These are phyloP conservation scores for Pitta sordida DNA, from an alignment of 2,113 vertebrate species.

Conservation along the genomic window DNA sequence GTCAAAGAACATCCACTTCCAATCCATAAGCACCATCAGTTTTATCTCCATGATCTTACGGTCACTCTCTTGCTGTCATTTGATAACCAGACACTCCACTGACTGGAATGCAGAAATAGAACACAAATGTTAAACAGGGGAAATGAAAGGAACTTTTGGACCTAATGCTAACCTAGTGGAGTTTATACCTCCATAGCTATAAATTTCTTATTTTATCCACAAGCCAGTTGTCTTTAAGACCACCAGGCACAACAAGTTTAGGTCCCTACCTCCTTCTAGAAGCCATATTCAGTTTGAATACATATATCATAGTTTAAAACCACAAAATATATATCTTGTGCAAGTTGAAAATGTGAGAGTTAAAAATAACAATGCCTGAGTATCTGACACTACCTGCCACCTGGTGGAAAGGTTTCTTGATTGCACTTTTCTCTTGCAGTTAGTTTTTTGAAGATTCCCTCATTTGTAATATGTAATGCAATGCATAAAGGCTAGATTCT, in stretches of 20 bases:
- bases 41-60: background rate
- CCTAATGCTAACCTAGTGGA: background rate
- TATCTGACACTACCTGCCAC: background rate
- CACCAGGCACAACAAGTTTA: background rate
- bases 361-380: background rate
- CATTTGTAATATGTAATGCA: rapidly evolving
- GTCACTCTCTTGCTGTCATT: background rate
- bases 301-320: background rate
- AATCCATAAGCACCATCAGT: background rate
- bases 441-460: background rate
- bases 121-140: background rate
- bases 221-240: background rate
- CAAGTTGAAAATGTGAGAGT: background rate
- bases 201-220: background rate
- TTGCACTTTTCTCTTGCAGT: background rate
- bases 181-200: background rate
- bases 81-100: background rate
- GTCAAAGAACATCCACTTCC: background rate
- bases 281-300: background rate
- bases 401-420: background rate
- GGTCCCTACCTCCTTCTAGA: background rate
- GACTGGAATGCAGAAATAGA: background rate
- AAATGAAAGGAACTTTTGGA: background rate
- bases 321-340: background rate
- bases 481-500: background rate